Evolutionary conservation across 1,140 invertebrate genomes (phyloP).

Genomic region (Acyrthosiphon pisum): DNA sequence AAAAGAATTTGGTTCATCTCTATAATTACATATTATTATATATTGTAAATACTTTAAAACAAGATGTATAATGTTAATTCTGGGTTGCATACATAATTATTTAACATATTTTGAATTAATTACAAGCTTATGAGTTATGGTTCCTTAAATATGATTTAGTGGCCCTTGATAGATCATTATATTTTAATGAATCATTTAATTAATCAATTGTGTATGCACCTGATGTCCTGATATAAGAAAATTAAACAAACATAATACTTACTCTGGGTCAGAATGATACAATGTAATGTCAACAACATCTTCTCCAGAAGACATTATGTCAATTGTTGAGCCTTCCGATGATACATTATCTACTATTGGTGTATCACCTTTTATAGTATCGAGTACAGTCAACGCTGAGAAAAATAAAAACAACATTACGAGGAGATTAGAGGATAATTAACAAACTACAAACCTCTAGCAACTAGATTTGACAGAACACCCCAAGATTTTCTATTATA

Average conservation of each 20-base stretch:
- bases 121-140: background rate
- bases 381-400: conserved; percentile 2
- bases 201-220: background rate
- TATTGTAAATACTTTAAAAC: background rate
- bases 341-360: background rate
- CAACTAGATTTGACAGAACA: conserved; percentile 14
- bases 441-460: conserved; percentile 31
- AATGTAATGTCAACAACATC: conserved; percentile 20
- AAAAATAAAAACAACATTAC: background rate
- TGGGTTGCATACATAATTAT: background rate
- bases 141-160: background rate
- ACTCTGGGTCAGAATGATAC: conserved; percentile 28
- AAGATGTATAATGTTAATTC: background rate
- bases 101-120: background rate
- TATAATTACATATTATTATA: background rate
- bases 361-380: background rate
- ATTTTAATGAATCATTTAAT: background rate
- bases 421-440: background rate
- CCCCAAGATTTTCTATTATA: conserved; percentile 52
- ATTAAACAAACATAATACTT: background rate
- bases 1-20: background rate
- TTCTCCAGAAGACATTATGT: conserved; percentile 46
- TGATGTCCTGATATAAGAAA: background rate
- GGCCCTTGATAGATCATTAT: background rate
- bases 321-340: conserved; percentile 32